These are phyloP conservation scores for Centropus bengalensis DNA, from an alignment of 2,113 vertebrate species.

Conservation along the genomic window DNA sequence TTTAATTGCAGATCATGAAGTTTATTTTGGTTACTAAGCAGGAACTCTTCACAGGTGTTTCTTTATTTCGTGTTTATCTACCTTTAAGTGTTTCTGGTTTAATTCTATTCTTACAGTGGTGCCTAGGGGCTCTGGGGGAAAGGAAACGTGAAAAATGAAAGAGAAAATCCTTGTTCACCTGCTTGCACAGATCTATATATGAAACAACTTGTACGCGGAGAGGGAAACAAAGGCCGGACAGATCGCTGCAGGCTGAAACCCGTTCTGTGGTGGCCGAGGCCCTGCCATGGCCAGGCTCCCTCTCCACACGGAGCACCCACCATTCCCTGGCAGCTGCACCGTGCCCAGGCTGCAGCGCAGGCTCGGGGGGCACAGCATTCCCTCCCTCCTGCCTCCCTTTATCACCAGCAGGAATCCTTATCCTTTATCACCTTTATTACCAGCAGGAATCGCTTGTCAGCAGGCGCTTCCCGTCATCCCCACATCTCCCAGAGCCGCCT, in stretches of 20 bases:
- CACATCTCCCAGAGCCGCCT: accelerated
- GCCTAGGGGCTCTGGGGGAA: background rate
- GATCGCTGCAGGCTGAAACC: accelerated
- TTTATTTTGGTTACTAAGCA: background rate
- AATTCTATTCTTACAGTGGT: background rate
- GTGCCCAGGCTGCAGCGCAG: too few species aligned
- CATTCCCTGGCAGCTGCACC: too few species aligned
- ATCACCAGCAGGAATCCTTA: accelerated
- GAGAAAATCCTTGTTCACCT: background rate
- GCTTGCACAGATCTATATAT: accelerated
- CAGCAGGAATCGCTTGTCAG: accelerated
- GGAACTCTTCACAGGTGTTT: background rate
- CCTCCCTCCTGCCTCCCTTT: too few species aligned
- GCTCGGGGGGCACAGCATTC: too few species aligned
- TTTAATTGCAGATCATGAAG: background rate
- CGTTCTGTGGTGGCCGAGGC: too few species aligned
- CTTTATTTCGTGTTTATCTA: background rate
- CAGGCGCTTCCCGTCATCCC: accelerated
- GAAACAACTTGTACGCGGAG: accelerated
- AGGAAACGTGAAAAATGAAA: background rate
- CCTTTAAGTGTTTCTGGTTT: background rate
- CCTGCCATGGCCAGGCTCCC: too few species aligned
- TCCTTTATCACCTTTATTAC: too few species aligned
- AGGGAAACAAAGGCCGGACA: accelerated
- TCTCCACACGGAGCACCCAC: accelerated